A percentile compares a stretch with the other conserved stretches of the same genome.
Conservation (phyloP, 2,797 vertebrate species). For the Scyliorhinus canicula region DNA sequence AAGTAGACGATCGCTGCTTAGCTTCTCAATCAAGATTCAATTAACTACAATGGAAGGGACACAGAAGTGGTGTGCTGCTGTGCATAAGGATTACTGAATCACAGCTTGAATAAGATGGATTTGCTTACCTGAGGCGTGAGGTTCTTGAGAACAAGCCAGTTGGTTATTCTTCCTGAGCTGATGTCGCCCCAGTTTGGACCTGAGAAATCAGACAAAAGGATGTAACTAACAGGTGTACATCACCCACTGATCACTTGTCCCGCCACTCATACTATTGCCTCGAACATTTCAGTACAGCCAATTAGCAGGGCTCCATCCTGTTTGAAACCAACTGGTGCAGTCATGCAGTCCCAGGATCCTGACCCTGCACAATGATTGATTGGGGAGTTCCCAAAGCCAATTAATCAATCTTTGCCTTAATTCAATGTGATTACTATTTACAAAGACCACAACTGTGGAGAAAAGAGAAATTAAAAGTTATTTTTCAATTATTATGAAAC, state of each 20-base stretch:
- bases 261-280: background rate
- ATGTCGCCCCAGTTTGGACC: constrained; percentile 93
- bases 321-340: background rate
- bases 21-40: background rate
- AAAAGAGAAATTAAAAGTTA: background rate
- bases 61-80: background rate
- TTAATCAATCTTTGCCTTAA: background rate
- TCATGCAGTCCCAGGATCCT: background rate
- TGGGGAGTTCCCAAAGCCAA: background rate
- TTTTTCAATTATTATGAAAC: background rate
- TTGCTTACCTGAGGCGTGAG: constrained; percentile 93
- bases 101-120: background rate
- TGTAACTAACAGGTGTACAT: background rate
- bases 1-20: too few species aligned
- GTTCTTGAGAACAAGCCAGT: constrained; percentile 98
- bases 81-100: background rate
- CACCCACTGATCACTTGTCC: background rate
- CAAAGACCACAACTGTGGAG: background rate
- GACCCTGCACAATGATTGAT: background rate
- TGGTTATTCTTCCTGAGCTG: constrained; percentile 96
- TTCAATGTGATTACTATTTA: background rate
- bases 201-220: constrained; percentile 47
- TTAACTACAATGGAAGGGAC: background rate
- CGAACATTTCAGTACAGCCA: too few species aligned
- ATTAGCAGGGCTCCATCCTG: background rate